Conservation (phyloP, 1,140 invertebrate genomes). For the Ericerus pela region DNA sequence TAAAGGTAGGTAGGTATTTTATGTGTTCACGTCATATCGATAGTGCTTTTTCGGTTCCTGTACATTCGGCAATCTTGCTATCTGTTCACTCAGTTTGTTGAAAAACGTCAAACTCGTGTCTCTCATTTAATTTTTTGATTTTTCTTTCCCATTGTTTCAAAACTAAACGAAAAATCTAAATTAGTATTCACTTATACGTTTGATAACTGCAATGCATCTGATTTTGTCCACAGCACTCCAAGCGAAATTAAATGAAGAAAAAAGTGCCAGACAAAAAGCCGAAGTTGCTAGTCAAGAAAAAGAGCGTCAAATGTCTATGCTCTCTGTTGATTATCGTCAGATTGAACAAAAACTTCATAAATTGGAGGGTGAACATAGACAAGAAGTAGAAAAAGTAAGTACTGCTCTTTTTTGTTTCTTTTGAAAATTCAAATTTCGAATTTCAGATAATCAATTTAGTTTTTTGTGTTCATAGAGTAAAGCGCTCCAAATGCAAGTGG, state of each 20-base stretch:
- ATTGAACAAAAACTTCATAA: slow-evolving; percentile 79
- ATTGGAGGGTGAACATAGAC: slow-evolving; percentile 71
- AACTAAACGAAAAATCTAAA: too few species aligned
- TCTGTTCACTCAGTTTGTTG: too few species aligned
- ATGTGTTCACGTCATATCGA: too few species aligned
- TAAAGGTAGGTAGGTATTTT: slow-evolving; percentile 1
- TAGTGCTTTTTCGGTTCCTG: too few species aligned
- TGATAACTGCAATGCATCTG: too few species aligned
- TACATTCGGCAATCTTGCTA: too few species aligned
- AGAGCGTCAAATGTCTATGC: slow-evolving; percentile 84
- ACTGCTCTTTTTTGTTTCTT: neutral
- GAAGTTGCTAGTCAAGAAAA: slow-evolving; percentile 75
- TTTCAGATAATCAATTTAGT: neutral
- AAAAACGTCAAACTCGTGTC: too few species aligned
- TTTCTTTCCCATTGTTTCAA: too few species aligned
- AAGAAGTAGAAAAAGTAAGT: slow-evolving; percentile 68
- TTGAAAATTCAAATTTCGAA: neutral
- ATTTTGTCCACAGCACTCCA: slow-evolving; percentile 53
- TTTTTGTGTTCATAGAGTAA: slow-evolving; percentile 36
- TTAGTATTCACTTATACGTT: too few species aligned
- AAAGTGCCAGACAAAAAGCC: slow-evolving; percentile 60
- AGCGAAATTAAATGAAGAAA: slow-evolving; percentile 80
- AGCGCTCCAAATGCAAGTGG: slow-evolving; percentile 63
- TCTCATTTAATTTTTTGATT: too few species aligned
- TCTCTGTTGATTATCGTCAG: slow-evolving; percentile 83